phyloP scores from a whole-genome alignment of 2,113 vertebrate species.

The Caranx melampygus region DNA sequence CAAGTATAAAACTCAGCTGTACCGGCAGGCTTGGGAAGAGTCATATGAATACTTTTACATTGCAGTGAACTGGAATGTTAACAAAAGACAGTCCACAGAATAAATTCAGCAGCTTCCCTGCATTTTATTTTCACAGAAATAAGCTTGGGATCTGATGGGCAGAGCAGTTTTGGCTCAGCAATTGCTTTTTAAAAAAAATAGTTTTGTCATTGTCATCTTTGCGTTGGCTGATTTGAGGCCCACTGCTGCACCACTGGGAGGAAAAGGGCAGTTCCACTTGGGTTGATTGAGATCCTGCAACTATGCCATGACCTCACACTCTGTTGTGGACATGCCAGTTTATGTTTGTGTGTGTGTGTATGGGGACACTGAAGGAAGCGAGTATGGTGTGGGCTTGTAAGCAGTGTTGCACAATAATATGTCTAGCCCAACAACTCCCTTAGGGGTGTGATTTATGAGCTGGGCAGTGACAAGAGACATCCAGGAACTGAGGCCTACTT shows the following conservation, averaged over 20 bases:
- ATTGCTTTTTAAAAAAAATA: conserved; percentile 28
- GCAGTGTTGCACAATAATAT: conserved; percentile 66
- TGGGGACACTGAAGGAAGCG: conserved; percentile 42
- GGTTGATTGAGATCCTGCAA: conserved; percentile 36
- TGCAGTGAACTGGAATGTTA: conserved; percentile 75
- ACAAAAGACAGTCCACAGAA: conserved; percentile 51
- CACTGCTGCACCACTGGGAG: conserved; percentile 31
- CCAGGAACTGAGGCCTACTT: conserved; percentile 36
- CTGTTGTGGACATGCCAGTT: conserved; percentile 36
- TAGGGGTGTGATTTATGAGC: conserved; percentile 64
- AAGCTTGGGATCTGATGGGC: conserved; percentile 11
- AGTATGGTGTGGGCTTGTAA: conserved; percentile 46
- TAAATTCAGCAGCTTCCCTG: conserved; percentile 18
- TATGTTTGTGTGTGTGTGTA: conserved; percentile 36
- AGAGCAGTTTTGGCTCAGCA: conserved; percentile 22
- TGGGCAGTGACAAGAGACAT: conserved; percentile 48
- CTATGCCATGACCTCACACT: conserved; percentile 68
- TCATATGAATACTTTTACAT: conserved; percentile 76
- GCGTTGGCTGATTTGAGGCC: conserved; percentile 46
- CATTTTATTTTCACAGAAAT: conserved; percentile 34
- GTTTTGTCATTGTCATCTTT: conserved; percentile 48
- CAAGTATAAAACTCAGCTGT: conserved; percentile 71
- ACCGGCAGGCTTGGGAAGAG: conserved; percentile 54
- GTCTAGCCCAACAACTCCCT: conserved; percentile 51
- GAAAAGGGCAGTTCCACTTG: conserved; percentile 55